These are phyloP conservation scores for Oscheius sp. DNA, from an alignment of 2,888 invertebrate genomes.

Conservation along the genomic window DNA sequence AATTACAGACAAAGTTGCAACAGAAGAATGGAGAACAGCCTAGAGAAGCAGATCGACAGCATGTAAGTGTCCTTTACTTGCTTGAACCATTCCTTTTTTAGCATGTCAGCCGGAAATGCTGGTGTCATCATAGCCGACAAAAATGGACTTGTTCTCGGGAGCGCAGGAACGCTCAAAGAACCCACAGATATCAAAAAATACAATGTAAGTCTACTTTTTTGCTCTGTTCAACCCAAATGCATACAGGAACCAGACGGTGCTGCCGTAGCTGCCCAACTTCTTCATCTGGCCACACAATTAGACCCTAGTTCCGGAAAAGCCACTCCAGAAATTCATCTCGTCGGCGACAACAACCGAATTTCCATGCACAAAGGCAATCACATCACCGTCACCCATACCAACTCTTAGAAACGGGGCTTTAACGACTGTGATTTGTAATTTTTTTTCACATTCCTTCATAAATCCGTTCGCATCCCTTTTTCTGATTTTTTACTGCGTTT, in stretches of 20 bases:
- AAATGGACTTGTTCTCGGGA: constrained; percentile 22
- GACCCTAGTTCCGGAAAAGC: constrained; percentile 6
- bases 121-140: constrained; percentile 21
- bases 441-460: neutral
- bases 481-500: too few relatives aligned
- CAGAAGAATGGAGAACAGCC: too few relatives aligned
- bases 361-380: too few relatives aligned
- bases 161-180: constrained; percentile 19
- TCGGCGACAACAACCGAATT: constrained; percentile 18
- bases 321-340: neutral
- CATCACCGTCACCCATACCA: too few relatives aligned
- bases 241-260: constrained; percentile 10
- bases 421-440: too few relatives aligned
- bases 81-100: neutral
- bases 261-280: neutral
- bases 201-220: neutral
- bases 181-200: neutral
- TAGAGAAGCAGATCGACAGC: too few relatives aligned
- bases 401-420: too few relatives aligned
- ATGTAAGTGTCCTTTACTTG: too few relatives aligned
- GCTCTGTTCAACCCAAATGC: neutral
- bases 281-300: constrained; percentile 7
- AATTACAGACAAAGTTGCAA: too few relatives aligned
- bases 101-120: constrained; percentile 10
- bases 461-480: neutral